Evolutionary conservation across 2,888 invertebrate genomes (phyloP).

Genomic region (Cyaniris semiargus): DNA sequence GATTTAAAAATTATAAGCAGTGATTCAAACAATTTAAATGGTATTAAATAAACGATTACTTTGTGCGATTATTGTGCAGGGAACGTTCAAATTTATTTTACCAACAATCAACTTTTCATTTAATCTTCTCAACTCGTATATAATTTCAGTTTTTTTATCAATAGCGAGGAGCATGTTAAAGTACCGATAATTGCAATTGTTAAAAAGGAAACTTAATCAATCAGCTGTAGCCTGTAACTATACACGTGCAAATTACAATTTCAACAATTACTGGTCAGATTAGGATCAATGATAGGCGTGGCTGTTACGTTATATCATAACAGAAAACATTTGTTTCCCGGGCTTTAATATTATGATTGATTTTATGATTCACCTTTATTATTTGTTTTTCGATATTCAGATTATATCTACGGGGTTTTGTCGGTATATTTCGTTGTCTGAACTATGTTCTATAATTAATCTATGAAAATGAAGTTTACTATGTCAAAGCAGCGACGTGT

Average conservation of each 20-base stretch:
- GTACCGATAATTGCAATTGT: not conserved
- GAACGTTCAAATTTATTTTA: not conserved
- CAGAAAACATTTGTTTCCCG: not conserved
- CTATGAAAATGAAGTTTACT: not conserved
- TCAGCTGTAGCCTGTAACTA: not conserved
- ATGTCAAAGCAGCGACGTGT: not conserved
- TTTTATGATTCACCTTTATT: not conserved
- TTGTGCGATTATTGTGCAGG: not conserved
- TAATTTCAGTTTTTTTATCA: not conserved
- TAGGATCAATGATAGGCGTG: slow-evolving; percentile 26
- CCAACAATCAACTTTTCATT: not conserved
- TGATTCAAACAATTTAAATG: no score
- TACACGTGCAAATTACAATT: slow-evolving; percentile 20
- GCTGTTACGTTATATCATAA: slow-evolving; percentile 11
- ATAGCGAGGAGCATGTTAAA: not conserved
- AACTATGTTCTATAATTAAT: no score
- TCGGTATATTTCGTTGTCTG: no score
- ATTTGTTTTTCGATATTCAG: not conserved
- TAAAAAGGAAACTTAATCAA: slow-evolving; percentile 17
- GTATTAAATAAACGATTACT: no score
- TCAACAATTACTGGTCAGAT: slow-evolving; percentile 21
- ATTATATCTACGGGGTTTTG: not conserved
- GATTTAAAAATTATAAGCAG: no score
- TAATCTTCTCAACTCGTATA: not conserved
- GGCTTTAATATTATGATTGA: not conserved